Conservation (phyloP, 1,140 invertebrate genomes). For the Euwallacea fornicatus region DNA sequence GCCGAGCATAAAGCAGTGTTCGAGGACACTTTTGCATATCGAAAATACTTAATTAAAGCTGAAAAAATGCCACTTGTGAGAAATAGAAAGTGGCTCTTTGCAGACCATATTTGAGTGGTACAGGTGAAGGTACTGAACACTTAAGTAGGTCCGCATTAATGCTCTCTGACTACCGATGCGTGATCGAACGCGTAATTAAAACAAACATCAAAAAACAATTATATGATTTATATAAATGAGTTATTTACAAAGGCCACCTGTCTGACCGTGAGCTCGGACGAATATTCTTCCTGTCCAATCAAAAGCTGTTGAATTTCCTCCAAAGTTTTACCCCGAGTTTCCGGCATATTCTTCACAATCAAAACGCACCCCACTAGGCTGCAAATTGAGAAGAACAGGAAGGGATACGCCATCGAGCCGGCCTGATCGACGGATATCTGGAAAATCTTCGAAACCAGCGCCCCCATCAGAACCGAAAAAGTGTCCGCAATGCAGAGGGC, state of each 20-base stretch:
- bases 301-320: conserved; percentile 54
- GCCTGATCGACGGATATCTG: conserved; percentile 60
- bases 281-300: conserved; percentile 37
- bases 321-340: conserved; percentile 80
- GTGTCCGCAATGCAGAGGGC: conserved; percentile 70
- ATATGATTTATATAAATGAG: conserved; percentile 1
- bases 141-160: conserved; percentile 14
- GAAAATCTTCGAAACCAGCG: conserved; percentile 75
- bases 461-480: conserved; percentile 70
- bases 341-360: conserved; percentile 67
- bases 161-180: conserved; percentile 20
- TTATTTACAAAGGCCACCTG: conserved; percentile 23
- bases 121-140: conserved; percentile 17
- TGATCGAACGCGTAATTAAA: conserved; percentile 13
- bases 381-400: conserved; percentile 71
- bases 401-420: conserved; percentile 67
- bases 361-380: conserved; percentile 65
- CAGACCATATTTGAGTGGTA: conserved; percentile 14
- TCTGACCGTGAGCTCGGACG: conserved; percentile 21
- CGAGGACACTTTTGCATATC: conserved; percentile 8
- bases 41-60: conserved; percentile 18
- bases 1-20: neutral
- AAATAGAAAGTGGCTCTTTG: conserved; percentile 24
- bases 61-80: conserved; percentile 22
- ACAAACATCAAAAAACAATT: neutral